A percentile compares a stretch with the other conserved stretches of the same genome.
These are phyloP conservation scores for Cossypha niveicapilla DNA, from an alignment of 2,797 vertebrate species.

Conservation along the genomic window DNA sequence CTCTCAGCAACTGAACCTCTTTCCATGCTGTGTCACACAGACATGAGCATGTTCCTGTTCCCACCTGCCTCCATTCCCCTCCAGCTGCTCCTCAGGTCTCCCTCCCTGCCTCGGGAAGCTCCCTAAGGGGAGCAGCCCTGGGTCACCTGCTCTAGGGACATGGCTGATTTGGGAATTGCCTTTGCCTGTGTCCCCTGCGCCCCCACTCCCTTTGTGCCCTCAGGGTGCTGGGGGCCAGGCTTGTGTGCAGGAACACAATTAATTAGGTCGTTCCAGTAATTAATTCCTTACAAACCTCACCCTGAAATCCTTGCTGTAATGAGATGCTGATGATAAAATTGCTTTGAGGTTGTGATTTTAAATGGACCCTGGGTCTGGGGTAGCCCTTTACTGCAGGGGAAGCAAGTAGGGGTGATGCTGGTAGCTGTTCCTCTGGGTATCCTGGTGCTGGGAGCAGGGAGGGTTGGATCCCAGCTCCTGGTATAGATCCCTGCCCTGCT, in stretches of 20 bases:
- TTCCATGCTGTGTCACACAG: rapidly evolving
- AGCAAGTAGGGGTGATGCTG: neutral
- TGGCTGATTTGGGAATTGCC: neutral
- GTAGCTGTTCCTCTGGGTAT: neutral
- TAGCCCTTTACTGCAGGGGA: neutral
- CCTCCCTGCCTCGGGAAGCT: neutral
- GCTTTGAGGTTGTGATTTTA: neutral
- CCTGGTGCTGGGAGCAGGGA: neutral
- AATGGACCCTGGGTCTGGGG: rapidly evolving
- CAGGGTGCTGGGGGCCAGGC: neutral
- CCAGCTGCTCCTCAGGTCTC: neutral
- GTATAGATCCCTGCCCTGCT: slow-evolving; percentile 33
- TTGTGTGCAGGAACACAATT: neutral
- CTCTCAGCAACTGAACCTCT: rapidly evolving
- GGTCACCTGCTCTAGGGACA: rapidly evolving
- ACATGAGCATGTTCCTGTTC: neutral
- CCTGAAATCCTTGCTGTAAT: neutral
- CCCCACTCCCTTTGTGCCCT: neutral
- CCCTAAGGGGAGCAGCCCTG: neutral
- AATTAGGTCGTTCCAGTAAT: slow-evolving; percentile 59
- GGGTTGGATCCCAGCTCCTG: neutral
- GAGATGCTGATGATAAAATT: neutral
- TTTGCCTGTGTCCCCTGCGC: neutral
- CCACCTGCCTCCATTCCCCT: neutral
- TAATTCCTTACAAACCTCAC: slow-evolving; percentile 42